These are phyloP conservation scores for Hydropotes inermis DNA, from an alignment of 2,113 vertebrate species.

Conservation along the genomic window DNA sequence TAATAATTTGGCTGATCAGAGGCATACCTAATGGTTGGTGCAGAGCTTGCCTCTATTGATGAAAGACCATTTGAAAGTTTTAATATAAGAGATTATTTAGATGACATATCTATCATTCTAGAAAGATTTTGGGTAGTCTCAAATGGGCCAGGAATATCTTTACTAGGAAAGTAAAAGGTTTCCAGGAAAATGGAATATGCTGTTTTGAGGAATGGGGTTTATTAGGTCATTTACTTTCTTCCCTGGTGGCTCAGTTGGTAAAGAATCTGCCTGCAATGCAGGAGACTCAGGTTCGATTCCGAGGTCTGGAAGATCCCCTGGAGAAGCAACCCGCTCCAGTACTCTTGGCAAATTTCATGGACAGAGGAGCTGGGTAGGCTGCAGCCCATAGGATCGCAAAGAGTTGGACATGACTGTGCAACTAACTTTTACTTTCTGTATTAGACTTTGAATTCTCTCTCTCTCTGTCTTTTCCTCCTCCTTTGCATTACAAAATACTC, in stretches of 20 bases:
- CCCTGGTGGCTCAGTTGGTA: background rate
- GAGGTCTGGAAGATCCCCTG: background rate
- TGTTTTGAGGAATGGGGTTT: slow-evolving; percentile 8
- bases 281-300: background rate
- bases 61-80: background rate
- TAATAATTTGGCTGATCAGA: background rate
- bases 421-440: background rate
- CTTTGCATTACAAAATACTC: background rate
- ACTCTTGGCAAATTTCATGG: background rate
- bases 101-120: background rate
- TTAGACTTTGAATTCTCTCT: background rate
- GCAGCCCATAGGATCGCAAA: background rate
- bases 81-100: background rate
- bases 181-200: background rate
- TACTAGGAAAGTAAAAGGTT: background rate
- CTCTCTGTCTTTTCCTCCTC: background rate
- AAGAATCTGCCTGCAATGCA: background rate
- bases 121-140: background rate
- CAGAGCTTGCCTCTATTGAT: background rate
- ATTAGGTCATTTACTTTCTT: slow-evolving; percentile 4
- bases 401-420: background rate
- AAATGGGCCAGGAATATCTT: background rate
- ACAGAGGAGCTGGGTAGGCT: background rate
- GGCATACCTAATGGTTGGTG: background rate
- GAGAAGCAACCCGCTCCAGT: background rate